Evolutionary conservation across 1,140 invertebrate species (phyloP), one percentile per base, ranked within the genome.

Genomic region (Zaprionus ornatus): DNA sequence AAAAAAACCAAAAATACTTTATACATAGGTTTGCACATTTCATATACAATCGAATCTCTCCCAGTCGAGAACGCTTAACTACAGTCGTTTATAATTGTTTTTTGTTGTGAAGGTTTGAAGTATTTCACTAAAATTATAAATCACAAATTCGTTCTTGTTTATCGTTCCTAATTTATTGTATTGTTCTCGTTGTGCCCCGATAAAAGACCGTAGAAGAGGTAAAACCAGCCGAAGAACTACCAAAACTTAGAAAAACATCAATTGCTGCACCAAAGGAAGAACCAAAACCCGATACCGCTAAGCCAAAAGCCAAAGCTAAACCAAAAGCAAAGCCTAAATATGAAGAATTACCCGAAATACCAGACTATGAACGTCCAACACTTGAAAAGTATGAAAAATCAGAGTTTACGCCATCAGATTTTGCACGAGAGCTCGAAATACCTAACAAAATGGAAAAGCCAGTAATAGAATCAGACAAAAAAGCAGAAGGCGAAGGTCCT

Each of bases 281-380:
- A 15, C 25, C 75, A 3, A 91, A 91, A 23, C 27, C 61, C 1
- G 91, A 93, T 27, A 35, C 69, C 19, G 32, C 67, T 6, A 94
- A 95, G 82, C 54, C 79, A 21, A 93, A 94, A 82, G 87, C 93
- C 40, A 95, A 94, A 91, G 87, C 94, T 4, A 94, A 94, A 74
- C 74, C 93, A 5, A 93, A 94, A 40, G 92, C 93, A 59, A 93
- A 94, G 37, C 92, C 94, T 65, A 94, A 94, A 77, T 95, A 95
- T 57, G 95, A 94, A 76, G 94, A 96, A 23, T 93, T 96, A 60
- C 95, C 95, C n/a, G 95, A 96, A 91, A 96, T 96, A 76, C 95
- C 96, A 23, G 95, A 96, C 92, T 95, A 95, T 80, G 94, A 94
- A 92, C 91, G 94, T 60, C 94, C 94, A 4, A 93, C 93, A 56